These are phyloP conservation scores for Hydrotaea diabolus DNA, from an alignment of 2,888 invertebrate genomes.

Conservation along the genomic window DNA sequence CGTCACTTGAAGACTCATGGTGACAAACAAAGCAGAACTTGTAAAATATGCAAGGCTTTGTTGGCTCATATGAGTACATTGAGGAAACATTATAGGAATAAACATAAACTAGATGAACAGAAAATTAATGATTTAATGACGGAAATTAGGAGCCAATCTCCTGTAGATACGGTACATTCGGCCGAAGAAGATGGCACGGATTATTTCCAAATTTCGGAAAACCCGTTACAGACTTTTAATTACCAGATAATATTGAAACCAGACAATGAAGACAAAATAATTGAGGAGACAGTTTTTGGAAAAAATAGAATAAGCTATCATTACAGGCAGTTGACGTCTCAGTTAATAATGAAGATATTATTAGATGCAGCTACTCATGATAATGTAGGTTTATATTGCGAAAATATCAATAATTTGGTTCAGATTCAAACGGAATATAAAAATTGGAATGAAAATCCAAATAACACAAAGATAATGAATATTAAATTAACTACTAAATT, in stretches of 20 bases:
- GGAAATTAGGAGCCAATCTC: background rate
- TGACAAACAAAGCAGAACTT: background rate
- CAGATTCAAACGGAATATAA: background rate
- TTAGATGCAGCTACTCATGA: background rate
- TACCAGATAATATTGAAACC: background rate
- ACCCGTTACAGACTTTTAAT: background rate
- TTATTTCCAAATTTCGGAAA: conserved; percentile 2
- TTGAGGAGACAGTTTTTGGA: background rate
- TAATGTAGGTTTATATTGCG: background rate
- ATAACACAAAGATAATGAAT: background rate
- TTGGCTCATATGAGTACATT: too few species aligned
- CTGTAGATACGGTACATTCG: background rate
- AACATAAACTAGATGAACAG: conserved; percentile 6
- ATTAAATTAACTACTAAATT: background rate
- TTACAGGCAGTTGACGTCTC: background rate
- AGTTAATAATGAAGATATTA: conserved; percentile 4
- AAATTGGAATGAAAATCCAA: background rate
- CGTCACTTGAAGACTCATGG: too few species aligned
- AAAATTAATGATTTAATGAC: conserved; percentile 2
- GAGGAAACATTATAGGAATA: background rate
- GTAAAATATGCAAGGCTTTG: background rate
- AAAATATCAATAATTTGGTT: background rate
- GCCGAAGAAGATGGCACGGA: background rate
- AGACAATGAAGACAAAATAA: background rate
- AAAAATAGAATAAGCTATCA: background rate